These are phyloP conservation scores for Falco columbarius DNA, from an alignment of 2,797 vertebrate species.

Conservation along the genomic window DNA sequence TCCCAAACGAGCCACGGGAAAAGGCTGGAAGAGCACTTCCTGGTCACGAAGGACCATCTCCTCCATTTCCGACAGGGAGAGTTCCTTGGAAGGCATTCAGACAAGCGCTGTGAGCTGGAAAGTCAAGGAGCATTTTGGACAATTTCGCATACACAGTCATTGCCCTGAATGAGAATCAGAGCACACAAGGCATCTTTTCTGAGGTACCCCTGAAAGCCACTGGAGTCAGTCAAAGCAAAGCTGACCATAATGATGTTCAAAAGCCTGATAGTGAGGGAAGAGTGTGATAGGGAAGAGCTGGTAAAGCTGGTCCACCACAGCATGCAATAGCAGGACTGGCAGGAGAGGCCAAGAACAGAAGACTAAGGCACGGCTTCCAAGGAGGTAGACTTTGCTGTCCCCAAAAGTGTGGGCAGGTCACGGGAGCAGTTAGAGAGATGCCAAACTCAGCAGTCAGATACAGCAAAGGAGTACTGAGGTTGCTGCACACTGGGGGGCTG, in stretches of 20 bases:
- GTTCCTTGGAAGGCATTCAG: background rate
- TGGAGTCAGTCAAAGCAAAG: background rate
- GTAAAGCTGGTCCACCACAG: fast-evolving
- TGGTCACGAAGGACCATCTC: background rate
- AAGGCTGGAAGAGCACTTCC: background rate
- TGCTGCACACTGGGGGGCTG: fast-evolving
- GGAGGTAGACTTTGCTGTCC: background rate
- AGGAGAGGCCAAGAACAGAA: background rate
- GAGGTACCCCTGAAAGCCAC: background rate
- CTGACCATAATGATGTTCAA: background rate
- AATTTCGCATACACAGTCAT: background rate
- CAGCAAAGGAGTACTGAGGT: background rate
- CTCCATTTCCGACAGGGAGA: background rate
- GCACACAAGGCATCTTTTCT: background rate
- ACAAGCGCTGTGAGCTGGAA: background rate
- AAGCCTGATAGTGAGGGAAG: background rate
- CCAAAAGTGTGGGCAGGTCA: background rate
- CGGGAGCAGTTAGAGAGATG: background rate
- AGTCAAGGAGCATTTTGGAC: background rate
- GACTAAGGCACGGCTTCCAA: background rate
- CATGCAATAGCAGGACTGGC: background rate
- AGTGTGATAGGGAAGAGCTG: background rate
- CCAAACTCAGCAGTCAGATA: background rate
- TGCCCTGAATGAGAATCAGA: background rate
- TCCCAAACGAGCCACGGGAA: background rate